Base-by-base conservation (phyloP, 1,140 invertebrate species). In the Thaumatotibia leucotreta region DNA sequence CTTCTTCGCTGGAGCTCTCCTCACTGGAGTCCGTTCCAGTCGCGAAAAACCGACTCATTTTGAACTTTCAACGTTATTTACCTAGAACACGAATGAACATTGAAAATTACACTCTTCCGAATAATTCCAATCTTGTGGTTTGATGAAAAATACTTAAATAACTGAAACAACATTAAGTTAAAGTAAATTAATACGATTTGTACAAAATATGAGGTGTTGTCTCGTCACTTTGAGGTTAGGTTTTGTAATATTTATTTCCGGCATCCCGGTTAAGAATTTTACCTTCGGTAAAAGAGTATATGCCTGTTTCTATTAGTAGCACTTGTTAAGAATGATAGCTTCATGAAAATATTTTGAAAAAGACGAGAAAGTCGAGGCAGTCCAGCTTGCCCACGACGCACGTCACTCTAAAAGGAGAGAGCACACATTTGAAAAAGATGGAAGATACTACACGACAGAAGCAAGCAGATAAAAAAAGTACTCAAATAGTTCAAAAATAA, bases 41-140 rank as follows among this genome's bases (percentile, higher is more conserved):
- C 50, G 96, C 96, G 86, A 97, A 98, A 84, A 98, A 98, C 73
- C 96, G 93, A 94, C 96, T 97, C 96, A 97, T 97, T 66, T 82
- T 93, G 75, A 17, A 63, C 45, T 69, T 39, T 50, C 70, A 29
- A 63, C 49, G 24, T 20, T 65, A 67, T 69, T 73, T 68, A 77
- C 62, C 80, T 83, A 70, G 22, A 64, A 63, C 39, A 63, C 35
- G 5, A 39, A 2, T 62, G 6, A 31, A 8, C 31, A 62, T 8
- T 58, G 31, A 22, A 4, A 20, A 45, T 45, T n/a, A n/a, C 39
- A 45, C 35, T 17, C 8, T 20, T 17, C 0, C 14, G n/a, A 45
- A 35, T 39, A 14, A 14, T 39, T n/a, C n/a, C 1, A 39, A 17
- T 4, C n/a, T 20, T 6, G 39, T 20, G 17, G n/a, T 20, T 9